Evolutionary conservation across 2,113 vertebrate genomes (phyloP).

Genomic region (Salvelinus fontinalis): DNA sequence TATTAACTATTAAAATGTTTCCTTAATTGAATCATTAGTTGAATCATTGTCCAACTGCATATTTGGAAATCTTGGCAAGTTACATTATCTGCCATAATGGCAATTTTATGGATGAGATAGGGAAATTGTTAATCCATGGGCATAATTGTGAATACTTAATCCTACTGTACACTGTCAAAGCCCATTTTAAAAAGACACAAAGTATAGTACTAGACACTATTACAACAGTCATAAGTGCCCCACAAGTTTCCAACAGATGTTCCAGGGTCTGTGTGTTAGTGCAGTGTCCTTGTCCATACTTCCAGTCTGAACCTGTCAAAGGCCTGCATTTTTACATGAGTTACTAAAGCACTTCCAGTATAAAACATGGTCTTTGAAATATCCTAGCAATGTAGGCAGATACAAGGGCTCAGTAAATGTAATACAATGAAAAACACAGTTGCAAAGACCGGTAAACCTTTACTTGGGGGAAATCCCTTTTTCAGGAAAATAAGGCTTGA

Average conservation of each 20-base stretch:
- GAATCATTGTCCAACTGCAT: too few relatives aligned
- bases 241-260: conserved; percentile 30
- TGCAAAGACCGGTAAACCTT: too few relatives aligned
- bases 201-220: conserved; percentile 48
- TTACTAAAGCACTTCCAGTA: conserved; percentile 42
- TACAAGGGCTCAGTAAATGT: conserved; percentile 33
- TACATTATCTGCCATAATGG: too few relatives aligned
- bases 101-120: too few relatives aligned
- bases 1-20: too few relatives aligned
- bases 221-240: conserved; percentile 56
- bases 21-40: too few relatives aligned
- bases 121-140: too few relatives aligned
- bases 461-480: background rate
- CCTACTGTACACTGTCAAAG: background rate
- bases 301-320: conserved; percentile 21
- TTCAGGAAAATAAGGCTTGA: conserved; percentile 38
- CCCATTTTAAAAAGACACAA: conserved; percentile 10
- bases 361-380: background rate
- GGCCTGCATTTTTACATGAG: conserved; percentile 9
- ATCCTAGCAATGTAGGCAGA: background rate
- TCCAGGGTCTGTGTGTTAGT: conserved; percentile 21
- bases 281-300: conserved; percentile 1
- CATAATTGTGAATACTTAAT: background rate
- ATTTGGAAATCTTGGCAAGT: too few relatives aligned
- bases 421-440: conserved; percentile 9